Percentiles rank a stretch among this genome's conserved stretches.
phyloP scores from a whole-genome alignment of 2,888 invertebrate genomes.

The Pammene fasciana region DNA sequence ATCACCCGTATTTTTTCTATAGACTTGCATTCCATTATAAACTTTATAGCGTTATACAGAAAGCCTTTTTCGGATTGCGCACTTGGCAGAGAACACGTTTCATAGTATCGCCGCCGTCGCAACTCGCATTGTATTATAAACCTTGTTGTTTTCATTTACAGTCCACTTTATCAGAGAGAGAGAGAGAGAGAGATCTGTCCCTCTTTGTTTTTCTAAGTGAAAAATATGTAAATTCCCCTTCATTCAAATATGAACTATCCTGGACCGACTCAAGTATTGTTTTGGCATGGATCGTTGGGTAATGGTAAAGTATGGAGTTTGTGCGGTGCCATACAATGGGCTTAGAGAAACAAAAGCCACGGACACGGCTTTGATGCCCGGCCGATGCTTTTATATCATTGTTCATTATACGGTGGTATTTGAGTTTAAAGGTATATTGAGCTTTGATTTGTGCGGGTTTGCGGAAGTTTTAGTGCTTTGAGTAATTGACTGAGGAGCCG shows the following conservation, averaged over 20 bases:
- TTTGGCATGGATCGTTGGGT: background rate
- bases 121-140: background rate
- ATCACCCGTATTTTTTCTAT: background rate
- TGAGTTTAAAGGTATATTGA: conserved; percentile 6
- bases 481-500: too few relatives aligned
- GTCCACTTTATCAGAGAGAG: background rate
- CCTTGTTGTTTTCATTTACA: background rate
- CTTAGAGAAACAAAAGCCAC: conserved; percentile 25
- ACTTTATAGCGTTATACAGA: background rate
- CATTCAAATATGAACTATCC: background rate
- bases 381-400: conserved; percentile 4
- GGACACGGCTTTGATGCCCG: conserved; percentile 19
- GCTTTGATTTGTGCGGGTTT: conserved; percentile 5
- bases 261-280: background rate
- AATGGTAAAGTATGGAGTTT: conserved; percentile 17
- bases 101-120: background rate
- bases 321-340: conserved; percentile 10
- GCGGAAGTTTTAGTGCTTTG: background rate
- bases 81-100: background rate
- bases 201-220: background rate
- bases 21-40: background rate
- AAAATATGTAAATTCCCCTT: background rate
- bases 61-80: background rate
- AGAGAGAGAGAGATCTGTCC: too few relatives aligned
- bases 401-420: conserved; percentile 15